Base-by-base conservation (phyloP, 92 coral and sea anemone species). In the Epizoanthus fatuus region DNA sequence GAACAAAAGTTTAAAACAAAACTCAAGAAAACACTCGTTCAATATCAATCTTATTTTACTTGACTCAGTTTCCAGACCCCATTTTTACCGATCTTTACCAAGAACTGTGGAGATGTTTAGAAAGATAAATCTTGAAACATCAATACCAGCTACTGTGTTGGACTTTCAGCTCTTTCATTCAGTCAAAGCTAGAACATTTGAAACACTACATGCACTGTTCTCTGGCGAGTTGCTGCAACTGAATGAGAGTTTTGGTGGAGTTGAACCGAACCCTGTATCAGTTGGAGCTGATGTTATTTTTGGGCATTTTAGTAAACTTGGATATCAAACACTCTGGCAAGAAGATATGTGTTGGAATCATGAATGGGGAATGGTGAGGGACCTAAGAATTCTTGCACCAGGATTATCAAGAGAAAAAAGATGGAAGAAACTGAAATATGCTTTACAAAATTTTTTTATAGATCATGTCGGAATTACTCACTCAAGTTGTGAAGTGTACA, bases 1-100 rank as follows among this genome's bases (percentile, higher is more conserved):
- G 20, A 45, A 44, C 2, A 29, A 66, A 25, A 65, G 12, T 47
- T 53, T 67, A 9, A 17, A 45, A 13, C 42, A 64, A 29, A 35
- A 9, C 32, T 22, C 20, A 42, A 79, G 67, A 9, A 81, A 80
- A 12, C 71, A 82, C 52, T n/a, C 25, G 25, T 84, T 95, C n/a
- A 95, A 95, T 74, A 79, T 95, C 42, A 95, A 95, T 65, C 87
- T 95, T 53, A 81, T 95, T 7, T 85, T 93, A 7, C 51, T 93
- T 5, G 94, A 95, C 56, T 92, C 98, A 16, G 95, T 95, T 63
- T 89, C 98, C 2, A 85, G 98, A 78, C 92, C 97, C 59, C 97
- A 95, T 63, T 93, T 95, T 69, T 93, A 93, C 78, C 89, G 98
- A 39, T 95, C 98, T 9, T 82, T 95, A 0, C 97, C 95, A 32